Percentiles rank a stretch among this genome's conserved stretches.
phyloP scores from a whole-genome alignment of 1,140 invertebrate species.

The Penaeus chinensis region DNA sequence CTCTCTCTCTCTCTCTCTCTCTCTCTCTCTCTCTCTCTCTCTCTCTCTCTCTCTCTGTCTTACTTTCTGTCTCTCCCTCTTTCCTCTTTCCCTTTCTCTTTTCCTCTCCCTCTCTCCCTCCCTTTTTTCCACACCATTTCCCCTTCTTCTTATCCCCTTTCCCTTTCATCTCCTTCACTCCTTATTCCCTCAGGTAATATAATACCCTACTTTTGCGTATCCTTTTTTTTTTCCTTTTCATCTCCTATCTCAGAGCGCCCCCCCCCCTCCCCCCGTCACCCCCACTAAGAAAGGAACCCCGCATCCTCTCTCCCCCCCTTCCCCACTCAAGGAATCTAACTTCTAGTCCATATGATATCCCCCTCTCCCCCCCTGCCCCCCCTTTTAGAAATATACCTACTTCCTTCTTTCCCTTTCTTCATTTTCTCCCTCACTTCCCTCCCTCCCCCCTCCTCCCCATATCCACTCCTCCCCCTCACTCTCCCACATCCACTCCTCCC shows the following conservation, averaged over 20 bases:
- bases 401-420: not conserved
- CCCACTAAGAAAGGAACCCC: not conserved
- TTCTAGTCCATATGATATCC: not conserved
- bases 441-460: no score
- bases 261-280: not conserved
- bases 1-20: constrained; percentile 33
- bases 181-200: not conserved
- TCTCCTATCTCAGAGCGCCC: not conserved
- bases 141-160: not conserved
- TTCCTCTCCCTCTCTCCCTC: not conserved
- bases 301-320: not conserved
- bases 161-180: not conserved
- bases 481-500: not conserved
- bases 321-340: not conserved
- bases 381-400: not conserved
- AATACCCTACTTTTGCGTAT: not conserved
- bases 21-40: constrained; percentile 42
- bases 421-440: no score
- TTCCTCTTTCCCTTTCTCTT: no score
- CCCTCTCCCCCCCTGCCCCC: not conserved
- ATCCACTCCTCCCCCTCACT: constrained; percentile 11
- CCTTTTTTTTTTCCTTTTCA: not conserved
- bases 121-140: no score
- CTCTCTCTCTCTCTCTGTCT: constrained; percentile 41
- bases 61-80: not conserved